phyloP scores from a whole-genome alignment of 1,140 invertebrate genomes.

The Bombus sibiricus region DNA sequence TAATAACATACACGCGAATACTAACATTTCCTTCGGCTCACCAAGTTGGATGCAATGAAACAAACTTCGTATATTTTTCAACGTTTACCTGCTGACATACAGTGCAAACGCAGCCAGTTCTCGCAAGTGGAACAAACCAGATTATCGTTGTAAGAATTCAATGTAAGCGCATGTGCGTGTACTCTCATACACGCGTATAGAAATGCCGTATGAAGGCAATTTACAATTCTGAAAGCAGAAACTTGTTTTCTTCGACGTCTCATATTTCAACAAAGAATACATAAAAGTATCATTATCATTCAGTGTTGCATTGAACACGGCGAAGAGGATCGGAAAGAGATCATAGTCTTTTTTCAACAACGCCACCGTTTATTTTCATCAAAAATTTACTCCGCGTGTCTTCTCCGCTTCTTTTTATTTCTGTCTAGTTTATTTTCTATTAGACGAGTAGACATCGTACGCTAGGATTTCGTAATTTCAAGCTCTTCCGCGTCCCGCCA shows the following conservation, averaged over 20 bases:
- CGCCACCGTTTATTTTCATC: neutral
- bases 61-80: neutral
- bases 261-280: too few relatives aligned
- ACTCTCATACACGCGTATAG: neutral
- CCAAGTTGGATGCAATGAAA: too few relatives aligned
- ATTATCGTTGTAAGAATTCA: neutral
- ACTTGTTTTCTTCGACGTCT: too few relatives aligned
- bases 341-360: too few relatives aligned
- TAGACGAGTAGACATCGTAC: neutral
- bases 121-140: neutral
- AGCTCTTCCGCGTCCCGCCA: too few relatives aligned
- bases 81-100: neutral
- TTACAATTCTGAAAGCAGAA: neutral
- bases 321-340: too few relatives aligned
- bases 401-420: too few relatives aligned
- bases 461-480: constrained; percentile 14
- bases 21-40: too few relatives aligned
- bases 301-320: too few relatives aligned
- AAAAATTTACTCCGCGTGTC: neutral
- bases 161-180: neutral
- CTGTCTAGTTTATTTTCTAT: neutral
- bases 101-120: neutral
- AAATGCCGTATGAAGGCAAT: neutral
- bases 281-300: too few relatives aligned
- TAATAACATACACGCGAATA: too few relatives aligned